phyloP scores from a whole-genome alignment of 2,888 invertebrate species.

The Isotomurus palustris region DNA sequence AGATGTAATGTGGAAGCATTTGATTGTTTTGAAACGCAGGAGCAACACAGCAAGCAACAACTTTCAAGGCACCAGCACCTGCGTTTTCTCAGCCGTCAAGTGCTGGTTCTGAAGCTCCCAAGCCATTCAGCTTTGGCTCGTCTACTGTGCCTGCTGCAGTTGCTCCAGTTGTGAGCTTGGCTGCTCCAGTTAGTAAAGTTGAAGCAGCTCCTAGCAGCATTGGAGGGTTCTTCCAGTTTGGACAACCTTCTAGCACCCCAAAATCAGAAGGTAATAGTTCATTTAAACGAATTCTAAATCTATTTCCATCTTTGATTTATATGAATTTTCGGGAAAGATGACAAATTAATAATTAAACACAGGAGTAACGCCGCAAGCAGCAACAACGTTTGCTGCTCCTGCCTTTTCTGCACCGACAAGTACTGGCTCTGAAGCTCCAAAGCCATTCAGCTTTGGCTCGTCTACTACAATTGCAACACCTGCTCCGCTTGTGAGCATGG shows the following conservation, averaged over 20 bases:
- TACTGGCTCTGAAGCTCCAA: neutral
- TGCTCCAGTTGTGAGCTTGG: too few relatives aligned
- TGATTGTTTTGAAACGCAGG: neutral
- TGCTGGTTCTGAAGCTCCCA: neutral
- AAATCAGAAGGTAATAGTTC: neutral
- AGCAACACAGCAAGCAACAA: neutral
- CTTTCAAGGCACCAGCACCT: neutral
- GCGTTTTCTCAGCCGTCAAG: neutral
- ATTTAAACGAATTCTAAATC: too few relatives aligned
- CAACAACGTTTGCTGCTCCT: neutral
- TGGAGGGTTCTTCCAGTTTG: conserved; percentile 10
- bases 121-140: neutral
- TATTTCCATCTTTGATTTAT: too few relatives aligned
- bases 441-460: neutral
- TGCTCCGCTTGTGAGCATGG: too few relatives aligned
- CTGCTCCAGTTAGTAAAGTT: neutral
- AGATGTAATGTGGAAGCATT: too few relatives aligned
- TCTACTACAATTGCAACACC: too few relatives aligned
- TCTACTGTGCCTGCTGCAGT: too few relatives aligned
- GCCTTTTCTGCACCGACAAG: neutral
- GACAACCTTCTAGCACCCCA: neutral
- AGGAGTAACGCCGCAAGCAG: too few relatives aligned
- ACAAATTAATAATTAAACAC: too few relatives aligned
- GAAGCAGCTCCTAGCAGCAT: neutral
- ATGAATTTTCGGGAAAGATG: too few relatives aligned